Evolutionary conservation across 2,113 vertebrate species (phyloP).

Genomic region (Mustelus asterias): DNA sequence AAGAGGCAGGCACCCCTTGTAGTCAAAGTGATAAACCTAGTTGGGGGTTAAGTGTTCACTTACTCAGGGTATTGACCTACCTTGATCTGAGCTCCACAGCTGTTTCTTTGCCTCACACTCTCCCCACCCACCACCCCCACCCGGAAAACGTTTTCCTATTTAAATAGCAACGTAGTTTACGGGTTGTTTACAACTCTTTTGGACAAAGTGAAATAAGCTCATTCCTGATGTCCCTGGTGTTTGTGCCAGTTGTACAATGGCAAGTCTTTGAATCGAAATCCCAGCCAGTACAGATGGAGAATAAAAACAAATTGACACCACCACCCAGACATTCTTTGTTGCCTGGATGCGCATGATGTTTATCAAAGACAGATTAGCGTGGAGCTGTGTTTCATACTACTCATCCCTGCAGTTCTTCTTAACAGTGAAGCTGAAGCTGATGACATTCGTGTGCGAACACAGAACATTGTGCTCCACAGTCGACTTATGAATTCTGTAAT

Average conservation of each 20-base stretch:
- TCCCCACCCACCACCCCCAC: neutral
- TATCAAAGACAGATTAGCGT: conserved; percentile 19
- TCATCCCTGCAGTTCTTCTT: conserved; percentile 9
- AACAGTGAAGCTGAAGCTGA: neutral
- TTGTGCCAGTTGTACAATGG: neutral
- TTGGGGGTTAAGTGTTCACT: neutral
- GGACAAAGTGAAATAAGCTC: conserved; percentile 1
- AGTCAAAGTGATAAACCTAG: neutral
- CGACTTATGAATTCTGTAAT: neutral
- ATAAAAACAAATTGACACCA: neutral
- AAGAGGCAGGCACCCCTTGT: neutral
- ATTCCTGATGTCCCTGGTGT: neutral
- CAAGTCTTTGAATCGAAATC: neutral
- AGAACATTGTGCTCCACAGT: neutral
- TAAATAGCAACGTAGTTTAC: neutral
- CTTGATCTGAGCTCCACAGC: neutral
- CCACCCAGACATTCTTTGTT: neutral
- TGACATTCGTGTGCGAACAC: neutral
- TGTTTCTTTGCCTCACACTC: neutral
- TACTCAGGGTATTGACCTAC: neutral
- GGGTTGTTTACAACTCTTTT: neutral
- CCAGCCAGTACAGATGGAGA: neutral
- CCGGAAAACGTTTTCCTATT: neutral
- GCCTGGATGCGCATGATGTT: conserved; percentile 7
- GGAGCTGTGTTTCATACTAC: neutral